Conservation (phyloP, 2,113 vertebrate species). For the Brachionichthys hirsutus region DNA sequence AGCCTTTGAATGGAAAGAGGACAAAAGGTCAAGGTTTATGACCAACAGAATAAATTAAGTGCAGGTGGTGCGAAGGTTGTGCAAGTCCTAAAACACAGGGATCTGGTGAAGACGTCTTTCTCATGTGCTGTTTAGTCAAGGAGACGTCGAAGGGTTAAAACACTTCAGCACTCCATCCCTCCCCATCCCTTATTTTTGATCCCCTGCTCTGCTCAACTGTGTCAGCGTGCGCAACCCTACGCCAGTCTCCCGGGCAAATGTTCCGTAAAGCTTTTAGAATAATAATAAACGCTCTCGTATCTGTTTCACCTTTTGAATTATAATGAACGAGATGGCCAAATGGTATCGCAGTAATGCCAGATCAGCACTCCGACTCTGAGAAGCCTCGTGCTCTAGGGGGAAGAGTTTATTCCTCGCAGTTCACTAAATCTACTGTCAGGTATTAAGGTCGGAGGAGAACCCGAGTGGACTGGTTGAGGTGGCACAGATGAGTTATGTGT, state of each 20-base stretch:
- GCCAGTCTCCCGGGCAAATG: conserved; percentile 43
- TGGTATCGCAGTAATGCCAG: conserved; percentile 49
- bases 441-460: conserved; percentile 60
- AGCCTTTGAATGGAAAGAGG: conserved; percentile 22
- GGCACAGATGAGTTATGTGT: conserved; percentile 67
- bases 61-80: conserved; percentile 27
- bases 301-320: conserved; percentile 64
- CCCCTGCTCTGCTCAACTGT: conserved; percentile 35
- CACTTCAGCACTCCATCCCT: conserved; percentile 24
- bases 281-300: conserved; percentile 50
- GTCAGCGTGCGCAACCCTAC: conserved; percentile 35
- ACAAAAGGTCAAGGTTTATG: conserved; percentile 34
- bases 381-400: conserved; percentile 49
- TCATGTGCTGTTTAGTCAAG: neutral
- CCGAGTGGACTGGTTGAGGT: conserved; percentile 68
- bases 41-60: conserved; percentile 28
- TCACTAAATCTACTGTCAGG: conserved; percentile 64
- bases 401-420: conserved; percentile 56
- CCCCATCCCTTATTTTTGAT: conserved; percentile 29
- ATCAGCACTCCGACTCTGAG: conserved; percentile 53
- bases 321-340: conserved; percentile 65
- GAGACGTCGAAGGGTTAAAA: conserved; percentile 48
- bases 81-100: conserved; percentile 27
- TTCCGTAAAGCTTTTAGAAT: conserved; percentile 58
- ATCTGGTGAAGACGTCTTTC: conserved; percentile 11